Percentiles rank a stretch among this genome's conserved stretches.
These are phyloP conservation scores for Cremastinae sp. DNA, from an alignment of 2,888 invertebrate genomes.

Conservation along the genomic window DNA sequence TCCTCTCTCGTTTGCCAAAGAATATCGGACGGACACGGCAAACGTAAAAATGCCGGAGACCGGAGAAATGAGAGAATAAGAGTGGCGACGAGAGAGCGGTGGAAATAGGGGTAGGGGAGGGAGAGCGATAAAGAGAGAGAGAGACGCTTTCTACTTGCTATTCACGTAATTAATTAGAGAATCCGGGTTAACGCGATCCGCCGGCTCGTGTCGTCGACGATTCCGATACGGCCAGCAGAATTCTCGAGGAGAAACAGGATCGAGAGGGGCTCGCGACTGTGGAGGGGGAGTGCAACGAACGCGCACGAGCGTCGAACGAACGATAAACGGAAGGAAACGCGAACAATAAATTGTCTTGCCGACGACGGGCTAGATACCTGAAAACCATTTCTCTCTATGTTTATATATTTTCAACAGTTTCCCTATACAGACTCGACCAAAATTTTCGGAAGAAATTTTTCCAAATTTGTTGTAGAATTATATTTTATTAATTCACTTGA, in stretches of 20 bases:
- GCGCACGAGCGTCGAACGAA: conserved; percentile 51
- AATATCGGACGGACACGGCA: conserved; percentile 5
- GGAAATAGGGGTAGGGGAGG: no score
- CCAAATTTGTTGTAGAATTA: background rate
- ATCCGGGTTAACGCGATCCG: conserved; percentile 42
- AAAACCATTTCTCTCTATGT: conserved; percentile 45
- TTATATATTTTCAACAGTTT: background rate
- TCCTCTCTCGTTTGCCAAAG: conserved; percentile 16
- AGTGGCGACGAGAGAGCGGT: background rate
- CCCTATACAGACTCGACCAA: background rate
- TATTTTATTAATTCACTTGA: background rate
- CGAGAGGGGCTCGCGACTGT: background rate
- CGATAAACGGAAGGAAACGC: conserved; percentile 62
- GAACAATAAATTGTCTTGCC: conserved; percentile 58
- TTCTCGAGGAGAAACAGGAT: conserved; percentile 4
- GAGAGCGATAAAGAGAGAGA: background rate
- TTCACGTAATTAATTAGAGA: conserved; percentile 59
- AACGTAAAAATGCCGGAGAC: background rate
- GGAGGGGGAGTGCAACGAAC: conserved; percentile 30
- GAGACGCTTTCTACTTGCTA: conserved; percentile 20
- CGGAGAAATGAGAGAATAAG: no score
- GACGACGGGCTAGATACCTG: conserved; percentile 57
- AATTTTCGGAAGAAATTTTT: conserved; percentile 3
- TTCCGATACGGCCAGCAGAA: conserved; percentile 50
- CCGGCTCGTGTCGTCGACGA: conserved; percentile 53